Evolutionary conservation across 2,888 invertebrate species (phyloP), one percentile per base, ranked within the genome.

Genomic region (Balanococcus diminutus): DNA sequence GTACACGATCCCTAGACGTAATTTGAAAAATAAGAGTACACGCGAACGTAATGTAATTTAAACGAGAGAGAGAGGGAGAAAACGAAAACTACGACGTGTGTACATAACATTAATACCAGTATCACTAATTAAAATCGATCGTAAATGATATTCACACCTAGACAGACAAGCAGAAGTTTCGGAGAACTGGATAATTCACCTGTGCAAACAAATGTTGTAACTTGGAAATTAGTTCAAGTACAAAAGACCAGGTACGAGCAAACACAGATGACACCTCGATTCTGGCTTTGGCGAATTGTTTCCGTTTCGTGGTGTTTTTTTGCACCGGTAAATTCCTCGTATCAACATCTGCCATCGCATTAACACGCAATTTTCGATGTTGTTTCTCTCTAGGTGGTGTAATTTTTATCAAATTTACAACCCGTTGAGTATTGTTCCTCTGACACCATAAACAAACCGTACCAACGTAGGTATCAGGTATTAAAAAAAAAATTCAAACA

Each of bases 341-440:
- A 75, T 25, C 32, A 75, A 32, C 75, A 75, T 75, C 75, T 75
- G 75, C 32, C 75, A 25, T 31, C 67, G 67, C 28, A n/a, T 75
- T 32, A 75, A 75, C 75, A 75, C 67, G 67, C 32, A 75, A 75
- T 75, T 75, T 67, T 67, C 67, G 28, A 28, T 67, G 51, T 19
- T 51, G 19, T 51, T n/a, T 51, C 51, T n/a, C 51, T 4, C 19
- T 75, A 32, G n/a, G n/a, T 25, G 25, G 32, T 31, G 75, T 32
- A 32, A 75, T 32, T 75, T 75, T 75, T 32, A 75, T 75, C 75
- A 75, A 75, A 75, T 32, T 75, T 75, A 75, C 75, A 75, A 75
- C 75, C 75, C 61, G 61, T 67, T 67, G 0, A n/a, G 32, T n/a
- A 32, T 75, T 75, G 32, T 75, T 75, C 8, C 32, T 6, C 22